These are phyloP conservation scores for Cebidichthys violaceus DNA, from an alignment of 2,113 vertebrate species.

Conservation along the genomic window DNA sequence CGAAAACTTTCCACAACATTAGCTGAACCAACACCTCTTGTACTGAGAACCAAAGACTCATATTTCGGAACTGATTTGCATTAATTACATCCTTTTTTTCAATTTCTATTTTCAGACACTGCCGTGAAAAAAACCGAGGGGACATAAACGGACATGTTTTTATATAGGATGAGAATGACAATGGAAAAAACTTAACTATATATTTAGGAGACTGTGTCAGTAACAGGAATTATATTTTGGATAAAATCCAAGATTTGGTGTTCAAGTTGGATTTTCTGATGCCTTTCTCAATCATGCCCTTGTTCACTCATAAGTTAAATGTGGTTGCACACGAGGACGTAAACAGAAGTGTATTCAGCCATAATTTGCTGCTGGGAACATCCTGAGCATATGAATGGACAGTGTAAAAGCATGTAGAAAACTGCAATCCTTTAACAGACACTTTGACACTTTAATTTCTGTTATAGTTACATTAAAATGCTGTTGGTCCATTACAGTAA, in stretches of 20 bases:
- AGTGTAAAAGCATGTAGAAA: too few species aligned
- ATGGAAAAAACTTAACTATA: neutral
- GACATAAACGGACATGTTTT: neutral
- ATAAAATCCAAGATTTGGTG: neutral
- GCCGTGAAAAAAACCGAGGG: neutral
- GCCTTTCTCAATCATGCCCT: too few species aligned
- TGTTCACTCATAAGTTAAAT: neutral
- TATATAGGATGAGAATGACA: neutral
- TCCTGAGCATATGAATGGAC: too few species aligned
- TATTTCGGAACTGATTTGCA: neutral
- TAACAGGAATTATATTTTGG: neutral
- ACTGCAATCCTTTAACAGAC: too few species aligned
- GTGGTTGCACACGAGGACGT: too few species aligned
- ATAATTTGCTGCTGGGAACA: too few species aligned
- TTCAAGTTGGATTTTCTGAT: neutral
- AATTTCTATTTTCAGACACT: neutral
- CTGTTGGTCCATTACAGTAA: neutral
- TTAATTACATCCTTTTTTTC: neutral
- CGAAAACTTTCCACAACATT: constrained; percentile 19
- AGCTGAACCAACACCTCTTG: neutral
- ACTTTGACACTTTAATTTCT: too few species aligned
- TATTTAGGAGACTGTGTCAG: neutral
- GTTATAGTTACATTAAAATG: too few species aligned
- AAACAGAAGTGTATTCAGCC: too few species aligned
- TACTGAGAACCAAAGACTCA: constrained; percentile 5